phyloP scores from a whole-genome alignment of 2,888 invertebrate genomes.

The Lydus trimaculatus region DNA sequence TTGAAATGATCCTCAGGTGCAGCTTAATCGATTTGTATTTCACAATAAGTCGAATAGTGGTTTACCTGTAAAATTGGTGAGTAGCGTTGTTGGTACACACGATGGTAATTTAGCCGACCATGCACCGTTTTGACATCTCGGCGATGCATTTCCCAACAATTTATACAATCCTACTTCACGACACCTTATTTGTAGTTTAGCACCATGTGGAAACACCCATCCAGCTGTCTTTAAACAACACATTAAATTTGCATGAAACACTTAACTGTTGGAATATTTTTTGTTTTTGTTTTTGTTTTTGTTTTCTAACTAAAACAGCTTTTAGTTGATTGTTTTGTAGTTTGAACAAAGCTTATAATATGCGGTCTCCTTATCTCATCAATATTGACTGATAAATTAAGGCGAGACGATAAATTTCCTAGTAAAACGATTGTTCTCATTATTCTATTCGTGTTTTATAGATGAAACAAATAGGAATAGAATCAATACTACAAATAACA shows the following conservation, averaged over 20 bases:
- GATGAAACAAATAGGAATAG: neutral
- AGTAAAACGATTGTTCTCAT: too few relatives aligned
- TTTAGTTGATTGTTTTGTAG: too few relatives aligned
- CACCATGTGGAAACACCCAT: slow-evolving; percentile 79
- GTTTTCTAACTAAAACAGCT: too few relatives aligned
- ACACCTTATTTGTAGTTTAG: slow-evolving; percentile 78
- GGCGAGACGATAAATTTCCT: too few relatives aligned
- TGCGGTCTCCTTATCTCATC: too few relatives aligned
- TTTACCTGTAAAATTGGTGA: slow-evolving; percentile 85
- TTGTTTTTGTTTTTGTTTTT: too few relatives aligned
- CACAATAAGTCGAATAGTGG: neutral
- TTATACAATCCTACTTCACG: slow-evolving; percentile 85
- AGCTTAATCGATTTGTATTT: neutral
- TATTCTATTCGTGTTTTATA: too few relatives aligned
- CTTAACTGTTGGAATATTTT: too few relatives aligned
- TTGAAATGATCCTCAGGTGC: neutral
- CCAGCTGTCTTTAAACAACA: slow-evolving; percentile 62
- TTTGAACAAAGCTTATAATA: too few relatives aligned
- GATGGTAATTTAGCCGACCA: slow-evolving; percentile 82
- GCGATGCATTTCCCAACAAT: slow-evolving; percentile 77
- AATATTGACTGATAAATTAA: too few relatives aligned
- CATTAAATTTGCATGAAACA: too few relatives aligned
- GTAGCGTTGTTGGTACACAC: slow-evolving; percentile 84
- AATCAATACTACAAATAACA: neutral
- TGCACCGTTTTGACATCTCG: slow-evolving; percentile 82